Base-by-base conservation (phyloP, 2,113 vertebrate species). In the Phocoena phocoena region DNA sequence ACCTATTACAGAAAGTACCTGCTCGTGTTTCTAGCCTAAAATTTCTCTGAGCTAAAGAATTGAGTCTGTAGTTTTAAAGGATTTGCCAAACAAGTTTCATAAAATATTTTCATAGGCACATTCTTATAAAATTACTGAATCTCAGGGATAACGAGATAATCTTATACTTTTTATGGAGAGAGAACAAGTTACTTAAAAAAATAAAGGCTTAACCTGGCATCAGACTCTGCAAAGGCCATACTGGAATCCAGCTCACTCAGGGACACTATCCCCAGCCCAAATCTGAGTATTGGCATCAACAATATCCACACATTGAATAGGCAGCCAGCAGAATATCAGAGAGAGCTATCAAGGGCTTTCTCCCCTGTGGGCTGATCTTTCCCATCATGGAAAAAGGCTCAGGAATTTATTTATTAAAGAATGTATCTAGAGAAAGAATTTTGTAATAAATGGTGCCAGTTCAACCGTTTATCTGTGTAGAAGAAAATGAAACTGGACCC, bases 41-140 rank as follows among this genome's bases (percentile, higher is more conserved):
- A 41, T 68, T 23, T 74, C 33, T 31, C 73, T 77, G 50, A 25
- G 33, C 41, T 76, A 12, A 63, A 89, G 28, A 95, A 28, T 18
- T 5, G n/a, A 47, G 15, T 62, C 20, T 83, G 1, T 63, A 28
- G 21, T 71, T 95, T 71, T 70, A 90, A 76, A 74, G 14, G n/a
- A 26, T 71, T 77, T 18, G 6, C 26, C 10, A 58, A 21, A 53
- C 15, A 86, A 65, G 53, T 25, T 50, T 55, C 21, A 14, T 50
- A 87, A 90, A 55, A 44, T 18, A 47, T 28, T 55, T 80, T 50
- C 13, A 12, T 23, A 68, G 33, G 6, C 4, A 31, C 63, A 89
- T 21, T 74, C 8, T 85, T 68, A 44, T 53, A 62, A 36, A 89
- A 92, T 80, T 47, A 80, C 21, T 92, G n/a, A 74, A 85, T 80